Evolutionary conservation across 2,113 vertebrate genomes (phyloP).

Genomic region (Chaetodon trifascialis): DNA sequence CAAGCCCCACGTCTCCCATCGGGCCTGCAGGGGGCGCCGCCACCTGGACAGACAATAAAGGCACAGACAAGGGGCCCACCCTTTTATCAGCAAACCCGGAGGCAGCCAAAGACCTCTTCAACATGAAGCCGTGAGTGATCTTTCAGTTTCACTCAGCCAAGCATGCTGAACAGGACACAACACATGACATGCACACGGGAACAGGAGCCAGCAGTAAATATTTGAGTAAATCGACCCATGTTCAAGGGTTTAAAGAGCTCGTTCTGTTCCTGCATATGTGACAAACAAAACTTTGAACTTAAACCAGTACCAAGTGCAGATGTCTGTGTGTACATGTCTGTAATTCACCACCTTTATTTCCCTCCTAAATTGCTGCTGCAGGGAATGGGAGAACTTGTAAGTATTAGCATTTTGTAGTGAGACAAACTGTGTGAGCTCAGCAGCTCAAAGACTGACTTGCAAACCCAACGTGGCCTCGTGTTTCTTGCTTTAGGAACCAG

Average conservation of each 20-base stretch:
- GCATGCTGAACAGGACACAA: neutral
- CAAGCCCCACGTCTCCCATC: conserved; percentile 87
- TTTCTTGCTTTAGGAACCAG: conserved; percentile 87
- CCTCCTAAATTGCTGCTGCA: conserved; percentile 84
- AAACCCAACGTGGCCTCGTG: neutral
- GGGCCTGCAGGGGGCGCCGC: conserved; percentile 85
- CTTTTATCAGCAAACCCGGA: conserved; percentile 85
- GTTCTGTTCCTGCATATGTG: neutral
- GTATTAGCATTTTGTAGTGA: conserved; percentile 71
- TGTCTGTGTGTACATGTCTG: neutral
- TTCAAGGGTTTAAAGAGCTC: conserved; percentile 1
- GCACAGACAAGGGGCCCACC: conserved; percentile 85
- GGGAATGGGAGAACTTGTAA: conserved; percentile 98
- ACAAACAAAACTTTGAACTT: conserved; percentile 48
- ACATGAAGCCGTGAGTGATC: conserved; percentile 95
- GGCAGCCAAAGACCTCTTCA: conserved; percentile 93
- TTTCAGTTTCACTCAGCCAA: conserved; percentile 10
- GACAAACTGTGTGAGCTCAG: neutral
- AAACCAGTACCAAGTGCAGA: neutral
- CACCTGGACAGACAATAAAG: conserved; percentile 87
- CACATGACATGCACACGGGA: neutral
- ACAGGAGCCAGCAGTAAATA: conserved; percentile 25
- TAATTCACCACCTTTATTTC: conserved; percentile 44
- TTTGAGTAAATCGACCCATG: conserved; percentile 27
- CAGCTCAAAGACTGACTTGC: neutral